Conservation (phyloP, 2,797 vertebrate species). For the Heterohyrax brucei region DNA sequence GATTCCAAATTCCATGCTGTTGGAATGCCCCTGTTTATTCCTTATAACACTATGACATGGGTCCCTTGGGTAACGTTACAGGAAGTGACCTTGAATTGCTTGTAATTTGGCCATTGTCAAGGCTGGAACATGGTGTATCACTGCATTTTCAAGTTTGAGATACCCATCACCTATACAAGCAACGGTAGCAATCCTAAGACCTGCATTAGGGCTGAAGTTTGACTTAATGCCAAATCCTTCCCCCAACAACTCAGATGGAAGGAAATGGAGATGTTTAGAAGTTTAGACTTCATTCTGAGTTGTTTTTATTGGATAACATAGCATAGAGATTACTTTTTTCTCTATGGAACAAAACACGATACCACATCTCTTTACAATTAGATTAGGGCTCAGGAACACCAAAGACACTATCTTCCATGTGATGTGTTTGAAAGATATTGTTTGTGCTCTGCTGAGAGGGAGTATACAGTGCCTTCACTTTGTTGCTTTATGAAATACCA, state of each 20-base stretch:
- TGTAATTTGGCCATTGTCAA: conserved; percentile 32
- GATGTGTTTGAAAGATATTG: conserved; percentile 71
- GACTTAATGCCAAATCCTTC: conserved; percentile 69
- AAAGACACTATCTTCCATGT: background rate
- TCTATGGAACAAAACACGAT: conserved; percentile 81
- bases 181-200: background rate
- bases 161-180: background rate
- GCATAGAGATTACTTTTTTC: conserved; percentile 69
- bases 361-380: conserved; percentile 79
- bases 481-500: conserved; percentile 73
- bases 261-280: conserved; percentile 71
- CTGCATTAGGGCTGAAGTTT: background rate
- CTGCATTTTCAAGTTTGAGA: background rate
- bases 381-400: conserved; percentile 79
- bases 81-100: conserved; percentile 80
- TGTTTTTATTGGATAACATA: conserved; percentile 81
- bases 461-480: background rate
- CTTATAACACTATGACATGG: background rate
- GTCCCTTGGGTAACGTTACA: background rate
- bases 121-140: background rate
- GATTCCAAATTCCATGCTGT: background rate
- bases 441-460: conserved; percentile 23
- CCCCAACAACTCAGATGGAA: conserved; percentile 35
- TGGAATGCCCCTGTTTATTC: background rate
- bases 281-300: conserved; percentile 64